Conservation (phyloP, 2,113 vertebrate species). For the Hassar affinis region DNA sequence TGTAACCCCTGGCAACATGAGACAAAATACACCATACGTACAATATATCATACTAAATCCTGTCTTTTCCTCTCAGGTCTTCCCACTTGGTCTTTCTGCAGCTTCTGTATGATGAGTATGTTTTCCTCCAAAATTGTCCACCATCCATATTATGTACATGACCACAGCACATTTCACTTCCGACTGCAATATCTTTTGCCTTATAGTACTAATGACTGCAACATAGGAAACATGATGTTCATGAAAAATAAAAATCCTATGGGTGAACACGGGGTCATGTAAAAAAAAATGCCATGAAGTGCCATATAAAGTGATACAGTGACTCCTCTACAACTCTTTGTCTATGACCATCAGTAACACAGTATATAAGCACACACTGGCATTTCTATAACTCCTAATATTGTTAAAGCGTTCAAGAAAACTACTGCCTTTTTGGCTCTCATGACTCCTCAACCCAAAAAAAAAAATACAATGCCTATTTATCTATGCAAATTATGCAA, state of each 20-base stretch:
- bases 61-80: not conserved
- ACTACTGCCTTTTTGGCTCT: no score
- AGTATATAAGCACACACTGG: not conserved
- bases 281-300: not conserved
- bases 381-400: not conserved
- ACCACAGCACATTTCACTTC: not conserved
- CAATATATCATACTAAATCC: slow-evolving; percentile 11
- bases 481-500: no score
- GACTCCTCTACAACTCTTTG: not conserved
- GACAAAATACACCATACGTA: not conserved
- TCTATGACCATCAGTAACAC: not conserved
- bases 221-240: not conserved
- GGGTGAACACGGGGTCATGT: not conserved
- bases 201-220: not conserved
- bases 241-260: not conserved
- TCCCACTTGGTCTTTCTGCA: not conserved
- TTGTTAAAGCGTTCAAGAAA: no score
- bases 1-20: not conserved
- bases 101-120: not conserved
- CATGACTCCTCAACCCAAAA: no score
- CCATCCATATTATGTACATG: not conserved
- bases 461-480: no score
- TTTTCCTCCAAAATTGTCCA: slow-evolving; percentile 1
- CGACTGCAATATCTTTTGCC: not conserved
- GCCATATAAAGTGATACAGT: not conserved